A percentile compares a stretch with the other conserved stretches of the same genome.
phyloP scores from a whole-genome alignment of 2,888 invertebrate genomes.

The Gryllus longicercus region DNA sequence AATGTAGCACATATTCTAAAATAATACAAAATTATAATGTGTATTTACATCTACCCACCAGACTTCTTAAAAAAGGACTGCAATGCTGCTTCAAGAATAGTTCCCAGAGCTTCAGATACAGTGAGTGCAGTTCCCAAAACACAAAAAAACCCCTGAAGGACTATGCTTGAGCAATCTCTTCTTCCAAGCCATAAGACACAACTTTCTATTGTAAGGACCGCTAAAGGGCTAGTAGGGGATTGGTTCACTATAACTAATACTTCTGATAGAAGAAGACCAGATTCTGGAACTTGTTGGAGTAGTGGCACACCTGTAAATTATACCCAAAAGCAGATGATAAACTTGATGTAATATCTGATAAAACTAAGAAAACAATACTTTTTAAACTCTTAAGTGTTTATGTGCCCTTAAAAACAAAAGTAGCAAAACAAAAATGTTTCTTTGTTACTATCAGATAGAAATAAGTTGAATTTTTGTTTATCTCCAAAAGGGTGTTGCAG shows the following conservation, averaged over 20 bases:
- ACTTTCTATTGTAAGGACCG: constrained; percentile 43
- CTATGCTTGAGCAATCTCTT: constrained; percentile 50
- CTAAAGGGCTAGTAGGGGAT: constrained; percentile 45
- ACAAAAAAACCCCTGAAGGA: constrained; percentile 51
- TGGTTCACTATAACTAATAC: constrained; percentile 50
- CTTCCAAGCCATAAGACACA: constrained; percentile 50
- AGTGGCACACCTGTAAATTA: constrained; percentile 45
- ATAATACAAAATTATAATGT: too few species aligned
- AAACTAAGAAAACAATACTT: too few species aligned
- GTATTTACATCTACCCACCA: constrained; percentile 44
- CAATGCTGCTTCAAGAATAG: constrained; percentile 54
- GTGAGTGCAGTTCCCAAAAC: constrained; percentile 50
- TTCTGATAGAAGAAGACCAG: constrained; percentile 53
- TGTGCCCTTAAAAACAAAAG: too few species aligned
- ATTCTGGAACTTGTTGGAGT: constrained; percentile 50
- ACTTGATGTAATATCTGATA: neutral
- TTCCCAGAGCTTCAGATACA: constrained; percentile 51
- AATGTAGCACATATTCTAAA: neutral
- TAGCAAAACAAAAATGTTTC: too few species aligned
- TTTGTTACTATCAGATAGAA: too few species aligned
- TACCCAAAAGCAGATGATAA: constrained; percentile 19
- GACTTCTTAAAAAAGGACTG: constrained; percentile 55
- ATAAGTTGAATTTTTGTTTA: too few species aligned
- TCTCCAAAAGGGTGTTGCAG: too few species aligned
- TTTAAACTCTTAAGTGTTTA: too few species aligned